These are phyloP conservation scores for Hippocampus mohnikei DNA, from an alignment of 2,113 vertebrate species.

Conservation along the genomic window DNA sequence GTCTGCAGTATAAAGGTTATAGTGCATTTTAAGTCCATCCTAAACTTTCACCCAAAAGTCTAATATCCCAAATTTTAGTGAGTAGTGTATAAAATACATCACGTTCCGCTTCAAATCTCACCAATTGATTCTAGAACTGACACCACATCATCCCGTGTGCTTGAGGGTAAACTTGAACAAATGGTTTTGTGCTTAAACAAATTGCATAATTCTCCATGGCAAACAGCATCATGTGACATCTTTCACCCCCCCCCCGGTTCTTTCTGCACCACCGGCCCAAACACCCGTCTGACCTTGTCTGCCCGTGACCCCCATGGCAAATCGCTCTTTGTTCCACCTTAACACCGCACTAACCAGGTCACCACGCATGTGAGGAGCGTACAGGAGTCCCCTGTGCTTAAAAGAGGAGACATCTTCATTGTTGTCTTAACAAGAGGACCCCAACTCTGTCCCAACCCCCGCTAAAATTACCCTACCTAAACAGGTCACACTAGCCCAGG, in stretches of 20 bases:
- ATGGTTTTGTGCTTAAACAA: slow-evolving; percentile 53
- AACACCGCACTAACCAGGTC: slow-evolving; percentile 67
- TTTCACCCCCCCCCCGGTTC: slow-evolving; percentile 31
- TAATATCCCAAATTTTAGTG: neutral
- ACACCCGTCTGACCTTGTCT: slow-evolving; percentile 50
- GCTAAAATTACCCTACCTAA: neutral
- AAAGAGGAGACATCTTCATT: slow-evolving; percentile 74
- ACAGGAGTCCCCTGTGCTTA: slow-evolving; percentile 44
- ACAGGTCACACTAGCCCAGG: slow-evolving; percentile 39
- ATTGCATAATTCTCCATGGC: slow-evolving; percentile 58
- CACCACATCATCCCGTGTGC: neutral
- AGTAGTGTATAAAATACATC: neutral
- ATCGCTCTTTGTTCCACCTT: slow-evolving; percentile 74
- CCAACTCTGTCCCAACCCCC: neutral
- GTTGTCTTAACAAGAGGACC: slow-evolving; percentile 49
- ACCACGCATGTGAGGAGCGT: slow-evolving; percentile 69
- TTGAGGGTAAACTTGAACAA: neutral
- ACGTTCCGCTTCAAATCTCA: neutral
- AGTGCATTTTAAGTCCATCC: neutral
- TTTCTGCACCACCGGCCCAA: neutral
- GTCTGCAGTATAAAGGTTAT: neutral
- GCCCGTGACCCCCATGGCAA: slow-evolving; percentile 61
- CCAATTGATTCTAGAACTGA: neutral
- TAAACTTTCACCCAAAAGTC: neutral
- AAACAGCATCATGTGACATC: slow-evolving; percentile 47